A percentile compares a stretch with the other conserved stretches of the same genome.
Conservation (phyloP, 2,888 invertebrate genomes). For the Nomada ruficornis region DNA sequence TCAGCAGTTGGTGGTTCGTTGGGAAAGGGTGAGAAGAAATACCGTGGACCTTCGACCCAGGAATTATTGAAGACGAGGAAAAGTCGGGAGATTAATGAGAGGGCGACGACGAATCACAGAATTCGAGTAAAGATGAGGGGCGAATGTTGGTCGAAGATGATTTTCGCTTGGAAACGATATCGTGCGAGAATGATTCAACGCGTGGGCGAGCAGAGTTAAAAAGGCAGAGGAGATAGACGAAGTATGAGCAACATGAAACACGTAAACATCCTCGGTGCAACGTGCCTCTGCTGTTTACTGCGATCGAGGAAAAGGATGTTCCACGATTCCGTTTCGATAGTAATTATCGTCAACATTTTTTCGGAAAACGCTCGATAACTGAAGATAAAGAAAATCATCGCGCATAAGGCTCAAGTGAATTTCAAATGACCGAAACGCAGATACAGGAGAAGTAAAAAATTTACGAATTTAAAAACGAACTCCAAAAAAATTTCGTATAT, state of each 20-base stretch:
- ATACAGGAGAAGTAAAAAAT: too few relatives aligned
- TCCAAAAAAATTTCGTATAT: too few relatives aligned
- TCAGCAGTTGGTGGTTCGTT: too few relatives aligned
- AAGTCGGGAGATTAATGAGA: neutral
- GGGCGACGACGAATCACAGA: neutral
- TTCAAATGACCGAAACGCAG: too few relatives aligned
- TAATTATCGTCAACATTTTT: neutral
- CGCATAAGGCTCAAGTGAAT: too few relatives aligned
- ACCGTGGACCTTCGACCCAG: too few relatives aligned
- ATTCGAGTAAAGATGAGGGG: neutral
- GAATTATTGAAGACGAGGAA: neutral
- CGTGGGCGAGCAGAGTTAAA: conserved; percentile 56
- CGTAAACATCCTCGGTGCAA: conserved; percentile 64
- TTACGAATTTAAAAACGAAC: too few relatives aligned
- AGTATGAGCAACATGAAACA: conserved; percentile 42
- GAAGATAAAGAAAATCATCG: too few relatives aligned
- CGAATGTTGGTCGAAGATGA: neutral
- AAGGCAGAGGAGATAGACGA: conserved; percentile 46
- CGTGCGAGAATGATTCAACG: conserved; percentile 30
- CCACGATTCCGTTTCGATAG: conserved; percentile 33
- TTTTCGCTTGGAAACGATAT: conserved; percentile 28
- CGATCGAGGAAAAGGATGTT: conserved; percentile 53
- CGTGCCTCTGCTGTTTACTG: neutral
- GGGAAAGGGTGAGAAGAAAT: too few relatives aligned
- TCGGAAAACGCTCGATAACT: neutral